A percentile compares a stretch with the other conserved stretches of the same genome.
phyloP scores from a whole-genome alignment of 2,113 vertebrate species.

The Serilophus lunatus region DNA sequence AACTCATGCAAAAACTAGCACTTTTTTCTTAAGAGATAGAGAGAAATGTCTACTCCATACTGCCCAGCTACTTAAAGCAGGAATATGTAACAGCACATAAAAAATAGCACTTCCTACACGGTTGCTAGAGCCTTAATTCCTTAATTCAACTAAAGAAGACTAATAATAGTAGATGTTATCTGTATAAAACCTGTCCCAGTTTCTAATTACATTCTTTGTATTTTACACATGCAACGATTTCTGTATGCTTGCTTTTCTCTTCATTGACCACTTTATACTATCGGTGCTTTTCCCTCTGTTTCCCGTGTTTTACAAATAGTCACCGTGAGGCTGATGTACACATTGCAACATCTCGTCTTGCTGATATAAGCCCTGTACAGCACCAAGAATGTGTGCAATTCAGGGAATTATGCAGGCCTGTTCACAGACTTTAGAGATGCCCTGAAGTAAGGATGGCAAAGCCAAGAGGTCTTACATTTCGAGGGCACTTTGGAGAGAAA shows the following conservation, averaged over 20 bases:
- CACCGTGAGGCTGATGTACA: not conserved
- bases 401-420: not conserved
- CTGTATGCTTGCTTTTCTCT: not conserved
- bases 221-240: not conserved
- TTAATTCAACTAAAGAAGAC: not conserved
- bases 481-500: not conserved
- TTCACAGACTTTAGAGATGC: not conserved
- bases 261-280: not conserved
- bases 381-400: accelerated
- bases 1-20: not conserved
- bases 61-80: not conserved
- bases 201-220: not conserved
- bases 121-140: not conserved
- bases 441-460: not conserved
- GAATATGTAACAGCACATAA: not conserved
- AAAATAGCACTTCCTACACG: not conserved
- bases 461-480: not conserved
- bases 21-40: not conserved
- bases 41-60: not conserved
- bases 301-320: not conserved
- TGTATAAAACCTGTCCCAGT: not conserved
- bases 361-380: not conserved
- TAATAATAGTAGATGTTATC: not conserved
- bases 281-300: not conserved
- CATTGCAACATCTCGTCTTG: not conserved